These are phyloP conservation scores for Corythornis madagascariensis DNA, from an alignment of 2,113 vertebrate species.

Conservation along the genomic window DNA sequence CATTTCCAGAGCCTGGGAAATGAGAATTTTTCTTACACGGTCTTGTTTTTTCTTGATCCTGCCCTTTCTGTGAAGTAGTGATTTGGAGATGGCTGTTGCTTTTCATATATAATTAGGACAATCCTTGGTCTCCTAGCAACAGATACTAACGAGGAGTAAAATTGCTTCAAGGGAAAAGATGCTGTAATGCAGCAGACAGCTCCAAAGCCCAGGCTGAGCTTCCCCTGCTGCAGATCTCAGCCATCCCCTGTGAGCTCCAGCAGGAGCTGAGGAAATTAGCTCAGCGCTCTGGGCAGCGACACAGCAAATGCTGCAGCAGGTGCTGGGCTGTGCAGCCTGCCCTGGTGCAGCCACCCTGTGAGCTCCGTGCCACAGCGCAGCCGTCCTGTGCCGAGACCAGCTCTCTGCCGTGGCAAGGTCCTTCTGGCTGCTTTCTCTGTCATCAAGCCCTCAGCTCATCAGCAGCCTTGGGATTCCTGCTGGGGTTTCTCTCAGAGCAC, in stretches of 20 bases:
- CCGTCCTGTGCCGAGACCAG: not conserved
- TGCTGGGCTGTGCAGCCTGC: not conserved
- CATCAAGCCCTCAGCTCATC: not conserved
- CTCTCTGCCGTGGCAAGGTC: not conserved
- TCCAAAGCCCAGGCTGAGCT: not conserved
- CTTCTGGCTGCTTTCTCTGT: not conserved
- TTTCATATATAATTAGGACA: slow-evolving; percentile 24
- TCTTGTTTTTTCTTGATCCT: not conserved
- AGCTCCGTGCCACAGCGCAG: rapidly evolving
- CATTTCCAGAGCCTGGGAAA: not conserved
- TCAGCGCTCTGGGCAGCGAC: not conserved
- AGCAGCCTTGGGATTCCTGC: not conserved
- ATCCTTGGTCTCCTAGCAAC: slow-evolving; percentile 41
- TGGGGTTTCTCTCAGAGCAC: not conserved
- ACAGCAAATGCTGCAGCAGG: not conserved
- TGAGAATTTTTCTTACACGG: not conserved
- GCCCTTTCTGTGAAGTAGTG: not conserved
- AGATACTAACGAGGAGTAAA: not conserved
- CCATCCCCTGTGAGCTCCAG: not conserved
- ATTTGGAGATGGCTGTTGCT: not conserved
- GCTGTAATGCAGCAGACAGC: not conserved
- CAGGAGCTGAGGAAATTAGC: not conserved
- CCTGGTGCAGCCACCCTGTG: not conserved
- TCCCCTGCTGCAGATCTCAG: not conserved
- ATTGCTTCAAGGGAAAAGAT: not conserved